Evolutionary conservation across 2,888 invertebrate genomes (phyloP).

Genomic region (Stramonita haemastoma): DNA sequence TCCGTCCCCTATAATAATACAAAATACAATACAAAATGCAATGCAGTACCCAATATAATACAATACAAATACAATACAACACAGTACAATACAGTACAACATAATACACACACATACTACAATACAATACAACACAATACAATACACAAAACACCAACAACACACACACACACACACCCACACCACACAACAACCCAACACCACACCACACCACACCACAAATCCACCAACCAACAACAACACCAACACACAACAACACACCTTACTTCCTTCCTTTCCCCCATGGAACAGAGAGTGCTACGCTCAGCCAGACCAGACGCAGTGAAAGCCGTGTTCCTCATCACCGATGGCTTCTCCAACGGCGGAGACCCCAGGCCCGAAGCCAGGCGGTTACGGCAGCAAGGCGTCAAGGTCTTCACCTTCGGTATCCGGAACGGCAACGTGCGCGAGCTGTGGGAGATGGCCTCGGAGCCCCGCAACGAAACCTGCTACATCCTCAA

Average conservation of each 20-base stretch:
- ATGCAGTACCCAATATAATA: not conserved
- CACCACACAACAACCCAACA: not conserved
- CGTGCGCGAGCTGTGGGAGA: slow-evolving; percentile 80
- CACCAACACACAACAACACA: not conserved
- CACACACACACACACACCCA: not conserved
- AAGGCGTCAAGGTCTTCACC: slow-evolving; percentile 78
- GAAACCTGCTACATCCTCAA: slow-evolving; percentile 84
- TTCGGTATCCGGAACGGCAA: slow-evolving; percentile 84
- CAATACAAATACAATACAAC: not conserved
- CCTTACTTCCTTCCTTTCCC: not conserved
- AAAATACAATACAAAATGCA: no score
- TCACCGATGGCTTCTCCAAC: slow-evolving; percentile 86
- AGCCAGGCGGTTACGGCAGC: slow-evolving; percentile 80
- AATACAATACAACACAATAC: not conserved
- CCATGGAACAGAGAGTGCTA: slow-evolving; percentile 70
- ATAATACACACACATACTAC: not conserved
- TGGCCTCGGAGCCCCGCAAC: slow-evolving; percentile 83
- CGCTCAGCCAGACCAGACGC: slow-evolving; percentile 72
- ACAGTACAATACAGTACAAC: not conserved
- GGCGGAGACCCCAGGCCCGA: slow-evolving; percentile 84
- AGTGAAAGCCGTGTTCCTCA: slow-evolving; percentile 83
- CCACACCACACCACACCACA: not conserved
- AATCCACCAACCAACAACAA: no score
- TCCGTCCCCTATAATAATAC: no score
- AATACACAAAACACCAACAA: not conserved